These are phyloP conservation scores for Rachycentron canadum DNA, from an alignment of 2,797 vertebrate species.

Conservation along the genomic window DNA sequence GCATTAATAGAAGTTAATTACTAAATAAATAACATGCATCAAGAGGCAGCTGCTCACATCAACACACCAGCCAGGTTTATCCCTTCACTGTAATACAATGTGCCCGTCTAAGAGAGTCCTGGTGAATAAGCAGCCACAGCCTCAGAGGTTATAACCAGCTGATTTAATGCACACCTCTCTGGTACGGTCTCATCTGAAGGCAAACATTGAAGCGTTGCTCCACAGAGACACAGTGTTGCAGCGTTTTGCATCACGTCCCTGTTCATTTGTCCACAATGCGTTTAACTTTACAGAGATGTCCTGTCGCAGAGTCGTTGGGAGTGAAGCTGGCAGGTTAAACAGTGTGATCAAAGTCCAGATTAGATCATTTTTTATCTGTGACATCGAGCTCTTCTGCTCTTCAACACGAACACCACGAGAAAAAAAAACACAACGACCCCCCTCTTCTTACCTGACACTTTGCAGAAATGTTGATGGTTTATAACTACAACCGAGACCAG, in stretches of 20 bases:
- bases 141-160: no score
- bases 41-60: not conserved
- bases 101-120: not conserved
- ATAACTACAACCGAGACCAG: not conserved
- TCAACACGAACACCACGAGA: not conserved
- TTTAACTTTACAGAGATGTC: not conserved
- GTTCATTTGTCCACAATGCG: not conserved
- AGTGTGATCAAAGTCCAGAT: constrained; percentile 60
- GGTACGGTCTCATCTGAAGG: no score
- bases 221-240: not conserved
- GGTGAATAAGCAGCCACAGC: not conserved
- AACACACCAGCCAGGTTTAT: not conserved
- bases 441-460: constrained; percentile 49
- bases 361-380: constrained; percentile 23
- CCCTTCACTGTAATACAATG: not conserved
- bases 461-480: not conserved
- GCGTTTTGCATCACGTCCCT: not conserved
- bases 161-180: no score
- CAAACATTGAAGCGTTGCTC: no score
- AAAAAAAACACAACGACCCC: not conserved
- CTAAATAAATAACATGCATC: not conserved
- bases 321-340: constrained; percentile 4
- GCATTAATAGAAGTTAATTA: no score
- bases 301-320: no score
- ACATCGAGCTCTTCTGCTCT: constrained; percentile 5